These are phyloP conservation scores for Silurus glanis DNA, from an alignment of 2,113 vertebrate species.

Conservation along the genomic window DNA sequence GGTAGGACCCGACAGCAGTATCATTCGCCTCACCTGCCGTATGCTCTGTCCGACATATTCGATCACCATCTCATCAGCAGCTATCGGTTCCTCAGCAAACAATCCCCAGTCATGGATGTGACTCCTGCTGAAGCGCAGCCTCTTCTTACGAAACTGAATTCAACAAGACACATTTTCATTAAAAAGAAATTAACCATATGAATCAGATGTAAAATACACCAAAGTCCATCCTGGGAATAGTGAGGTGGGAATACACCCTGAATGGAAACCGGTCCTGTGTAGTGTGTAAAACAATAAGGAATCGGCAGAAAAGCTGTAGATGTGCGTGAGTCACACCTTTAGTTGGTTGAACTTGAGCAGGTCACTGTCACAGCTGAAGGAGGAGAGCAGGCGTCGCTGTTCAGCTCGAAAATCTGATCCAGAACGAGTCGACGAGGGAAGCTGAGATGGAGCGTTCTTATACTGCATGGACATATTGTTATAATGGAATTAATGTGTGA, in stretches of 20 bases:
- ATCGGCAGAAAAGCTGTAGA: background rate
- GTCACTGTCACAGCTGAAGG: conserved; percentile 95
- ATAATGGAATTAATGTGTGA: background rate
- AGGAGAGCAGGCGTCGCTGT: conserved; percentile 91
- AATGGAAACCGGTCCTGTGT: background rate
- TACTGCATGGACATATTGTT: conserved; percentile 68
- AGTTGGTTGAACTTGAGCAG: conserved; percentile 98
- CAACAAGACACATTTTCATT: background rate
- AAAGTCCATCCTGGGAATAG: background rate
- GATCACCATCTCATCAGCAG: conserved; percentile 97
- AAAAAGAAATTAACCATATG: background rate
- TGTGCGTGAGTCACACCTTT: conserved; percentile 74
- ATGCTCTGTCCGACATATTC: conserved; percentile 97
- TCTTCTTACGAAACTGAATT: conserved; percentile 92
- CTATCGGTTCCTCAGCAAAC: conserved; percentile 96
- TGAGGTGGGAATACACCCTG: background rate
- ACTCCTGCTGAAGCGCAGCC: conserved; percentile 91
- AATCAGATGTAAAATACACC: background rate
- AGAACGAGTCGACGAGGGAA: conserved; percentile 82
- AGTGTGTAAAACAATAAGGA: background rate
- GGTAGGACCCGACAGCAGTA: too few species aligned
- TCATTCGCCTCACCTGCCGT: conserved; percentile 82
- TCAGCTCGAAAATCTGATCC: conserved; percentile 92
- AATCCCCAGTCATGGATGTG: conserved; percentile 98
- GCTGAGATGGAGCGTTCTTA: conserved; percentile 80